Evolutionary conservation across 2,888 invertebrate genomes (phyloP), one percentile per base, ranked within the genome.

Genomic region (Yponomeuta evonymella): DNA sequence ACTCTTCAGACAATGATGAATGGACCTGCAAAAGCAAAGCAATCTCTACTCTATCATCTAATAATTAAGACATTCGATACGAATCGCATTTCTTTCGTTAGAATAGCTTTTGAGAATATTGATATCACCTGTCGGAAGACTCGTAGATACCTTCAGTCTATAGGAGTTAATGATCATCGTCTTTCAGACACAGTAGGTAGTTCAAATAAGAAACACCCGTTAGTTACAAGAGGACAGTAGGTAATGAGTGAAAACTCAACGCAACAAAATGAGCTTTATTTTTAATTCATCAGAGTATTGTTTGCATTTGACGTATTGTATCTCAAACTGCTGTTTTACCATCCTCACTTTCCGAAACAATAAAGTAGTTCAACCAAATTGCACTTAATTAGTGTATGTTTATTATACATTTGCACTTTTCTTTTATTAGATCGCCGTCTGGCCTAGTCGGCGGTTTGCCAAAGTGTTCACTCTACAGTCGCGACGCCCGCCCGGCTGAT

Each of bases 401-500:
- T 43, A 43, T 43, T 43, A 43, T 43, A 43, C 43, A 43, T 43
- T 33, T 43, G 43, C 43, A 43, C 6, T 43, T 63, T 63, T 29
- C 23, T 63, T 63, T 63, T 63, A 29, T 10, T 63, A n/a, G n/a
- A 63, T n/a, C n/a, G 63, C 33, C 29, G 43, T 67, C 51, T 69
- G 69, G 51, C 69, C 69, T 12, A 69, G 29, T 69, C 51, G 69
- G 69, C 69, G 29, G 9, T 33, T 29, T 58, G 29, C 69, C 69
- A 69, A 33, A 51, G 15, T 29, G 69, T 58, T 69, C 29, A 12
- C 30, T 51, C 51, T 58, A 9, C 4, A 51, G 48, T 4, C 77
- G 75, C 77, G 79, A 79, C 79, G 76, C 69, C 74, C 79, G 75
- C 75, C 79, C 77, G 78, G 81, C 81, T 76, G 73, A 78, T 76